Evolutionary conservation across 1,140 invertebrate species (phyloP), one percentile per base, ranked within the genome.

Genomic region (Leptestheria dahalacensis): DNA sequence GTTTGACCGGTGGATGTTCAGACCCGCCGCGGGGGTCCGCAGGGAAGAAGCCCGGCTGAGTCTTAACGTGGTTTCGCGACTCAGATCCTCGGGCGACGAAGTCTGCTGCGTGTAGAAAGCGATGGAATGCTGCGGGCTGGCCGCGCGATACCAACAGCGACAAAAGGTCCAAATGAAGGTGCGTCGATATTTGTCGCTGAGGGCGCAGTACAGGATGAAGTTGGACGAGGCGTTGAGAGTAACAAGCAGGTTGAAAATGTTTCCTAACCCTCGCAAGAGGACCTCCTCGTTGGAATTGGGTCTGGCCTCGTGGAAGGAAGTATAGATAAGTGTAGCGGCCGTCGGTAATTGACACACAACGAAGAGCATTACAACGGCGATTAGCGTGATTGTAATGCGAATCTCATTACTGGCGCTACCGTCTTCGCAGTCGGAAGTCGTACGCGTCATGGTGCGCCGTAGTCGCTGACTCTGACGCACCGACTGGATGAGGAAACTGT

Each of bases 181-280:
- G 60, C 78, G 77, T 26, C 86, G 74, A 72, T 86, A 88, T 64
- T 83, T 82, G 66, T 82, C 81, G 62, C 83, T 85, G 64, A 88
- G 77, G 23, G 81, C 79, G 60, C 84, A 86, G 69, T 88, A 88
- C 41, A 88, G 71, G 53, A 88, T 73, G 71, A 88, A 88, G 72
- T 88, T 88, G 2, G 75, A 76, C 15, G 81, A 75, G 2, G 85
- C 80, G 71, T 87, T 86, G 33, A 86, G 71, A 28, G 80, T 77
- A 9, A 82, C 74, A 21, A 88, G 70, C 20, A 86, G 72, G 69
- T 88, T 88, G 68, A 79, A 83, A 24, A 87, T 77, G 70, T 86
- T 87, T 3, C 81, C 81, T 1, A 82, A 68, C 48, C 77, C 79
- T 59, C 66, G 65, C 0, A 77, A 66, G 1, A 79, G 63, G 61